Conservation (phyloP, 2,888 invertebrate species). For the Saturnia japonica region DNA sequence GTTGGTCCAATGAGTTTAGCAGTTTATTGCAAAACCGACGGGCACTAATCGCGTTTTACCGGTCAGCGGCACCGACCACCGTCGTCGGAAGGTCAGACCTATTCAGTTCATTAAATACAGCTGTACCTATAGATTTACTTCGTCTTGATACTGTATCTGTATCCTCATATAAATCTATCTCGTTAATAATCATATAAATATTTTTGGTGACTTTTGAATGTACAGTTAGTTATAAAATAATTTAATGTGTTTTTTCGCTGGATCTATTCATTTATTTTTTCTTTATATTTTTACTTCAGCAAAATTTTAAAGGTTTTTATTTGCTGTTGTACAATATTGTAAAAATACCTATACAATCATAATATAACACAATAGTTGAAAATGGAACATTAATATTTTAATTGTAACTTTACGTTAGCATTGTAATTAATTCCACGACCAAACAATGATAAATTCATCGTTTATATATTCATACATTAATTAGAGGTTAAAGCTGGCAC, state of each 20-base stretch:
- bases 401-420: background rate
- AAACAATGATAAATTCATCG: background rate
- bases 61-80: background rate
- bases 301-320: too few relatives aligned
- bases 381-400: background rate
- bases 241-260: too few relatives aligned
- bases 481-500: too few relatives aligned
- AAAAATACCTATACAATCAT: background rate
- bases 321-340: too few relatives aligned
- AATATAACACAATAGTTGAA: background rate
- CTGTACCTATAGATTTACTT: background rate
- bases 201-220: background rate
- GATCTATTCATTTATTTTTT: too few relatives aligned
- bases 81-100: constrained; percentile 3
- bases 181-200: background rate
- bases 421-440: background rate
- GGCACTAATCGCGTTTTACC: background rate
- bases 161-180: background rate
- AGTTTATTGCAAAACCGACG: background rate
- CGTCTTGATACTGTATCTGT: background rate
- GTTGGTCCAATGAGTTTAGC: background rate
- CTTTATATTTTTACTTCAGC: too few relatives aligned
- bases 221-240: background rate
- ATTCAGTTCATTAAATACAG: background rate
- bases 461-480: too few relatives aligned